Evolutionary conservation across 37 sponge, comb jelly and placozoan species (phyloP), one percentile per base, ranked within the genome.

Genomic region (Theonella swinhoei): DNA sequence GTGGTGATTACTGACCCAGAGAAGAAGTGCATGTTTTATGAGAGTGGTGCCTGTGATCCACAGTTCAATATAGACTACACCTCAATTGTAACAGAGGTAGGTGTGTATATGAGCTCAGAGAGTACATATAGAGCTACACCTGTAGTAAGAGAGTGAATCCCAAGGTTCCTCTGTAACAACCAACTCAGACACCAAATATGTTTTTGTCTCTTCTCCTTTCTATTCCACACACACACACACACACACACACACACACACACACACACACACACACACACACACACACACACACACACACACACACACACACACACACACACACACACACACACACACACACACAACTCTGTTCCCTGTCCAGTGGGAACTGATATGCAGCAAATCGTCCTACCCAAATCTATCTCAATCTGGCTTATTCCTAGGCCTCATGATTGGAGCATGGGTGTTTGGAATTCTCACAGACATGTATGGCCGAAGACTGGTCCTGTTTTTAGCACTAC

Each of bases 391-490:
- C 20, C 67, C 83, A 33, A 83, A 89, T 23, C 58, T 80, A 1
- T 85, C 90, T 0, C 90, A 90, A 71, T 80, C 81, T 43, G 81
- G 35, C 17, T 85, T 83, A 70, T 86, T 93, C 62, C 14, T 81
- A 34, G 90, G 90, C 3, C 32, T 68, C 22, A 38, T 90, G 33
- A 17, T 90, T 23, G 90, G 90, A 28, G 68, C 82, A 0, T 90
- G 81, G 85, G 33, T 75, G 2, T 76, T 85, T 42, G 90, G 90
- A 0, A 64, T 22, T 34, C 0, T 85, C 0, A 82, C 90, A 3
- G 90, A 90, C 37, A 25, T 22, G 61, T 64, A 80, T 60, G 90
- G 90, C 19, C 37, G 90, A 34, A 85, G 63, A 64, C 85, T 76
- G 65, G 72, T 62, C 19, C 69, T 43, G 64, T 76, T 85, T 38